Base-by-base conservation (phyloP, 2,113 vertebrate species). In the Rhegmatorhina hoffmannsi region DNA sequence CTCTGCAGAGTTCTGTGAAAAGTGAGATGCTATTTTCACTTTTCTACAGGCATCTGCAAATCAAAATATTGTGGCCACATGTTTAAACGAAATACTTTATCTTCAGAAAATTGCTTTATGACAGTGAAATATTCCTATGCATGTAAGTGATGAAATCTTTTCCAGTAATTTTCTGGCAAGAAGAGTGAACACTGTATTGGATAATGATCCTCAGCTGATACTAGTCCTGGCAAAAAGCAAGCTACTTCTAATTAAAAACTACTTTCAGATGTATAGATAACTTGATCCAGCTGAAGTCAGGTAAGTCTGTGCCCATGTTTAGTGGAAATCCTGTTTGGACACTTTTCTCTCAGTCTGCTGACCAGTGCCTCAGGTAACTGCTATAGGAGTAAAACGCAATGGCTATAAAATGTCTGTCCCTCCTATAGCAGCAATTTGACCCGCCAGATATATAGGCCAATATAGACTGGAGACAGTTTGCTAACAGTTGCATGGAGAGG, bases 351-450 rank as follows among this genome's bases (percentile, higher is more conserved):
- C 46, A 21, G 6, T 20, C 25, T 43, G 44, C 68, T 80, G 67
- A 40, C 38, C 47, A 5, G 21, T n/a, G 78, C 46, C 47, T 74
- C 34, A 16, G 44, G 55, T 5, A 24, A 34, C 25, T 66, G 59
- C 56, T 10, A 6, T 2, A 20, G 40, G 19, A 38, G 34, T 10
- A 28, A 46, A 49, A 28, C 25, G 7, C 2, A 2, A 3, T 2
- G 23, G 59, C 23, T 58, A 3, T 15, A 19, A 34, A 63, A 62
- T 24, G 5, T 5, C 7, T 18, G 15, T 53, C 7, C 31, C 47
- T 50, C 10, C 52, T 59, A 2, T 2, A 53, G 28, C 40, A n/a
- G 14, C 31, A 46, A 13, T 40, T 46, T 28, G 17, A 75, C 15
- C 36, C 74, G 50, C 33, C 11, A 40, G 18, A 74, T 53, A 1